Conservation (phyloP, 1,140 invertebrate genomes). For the Bradynema listronoti region DNA sequence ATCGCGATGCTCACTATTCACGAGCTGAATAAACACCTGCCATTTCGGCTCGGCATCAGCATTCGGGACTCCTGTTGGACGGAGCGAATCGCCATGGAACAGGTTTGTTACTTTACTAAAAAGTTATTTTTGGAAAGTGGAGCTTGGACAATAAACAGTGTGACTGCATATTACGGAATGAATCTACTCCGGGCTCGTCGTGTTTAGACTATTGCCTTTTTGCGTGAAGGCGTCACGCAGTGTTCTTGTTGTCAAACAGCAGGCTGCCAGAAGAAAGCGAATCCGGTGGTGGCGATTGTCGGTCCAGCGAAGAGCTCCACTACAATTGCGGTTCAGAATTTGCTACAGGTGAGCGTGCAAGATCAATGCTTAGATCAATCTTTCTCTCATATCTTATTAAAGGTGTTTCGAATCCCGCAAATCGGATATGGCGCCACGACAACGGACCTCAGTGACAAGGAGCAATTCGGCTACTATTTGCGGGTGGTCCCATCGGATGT, state of each 20-base stretch:
- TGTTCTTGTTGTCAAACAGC: conserved; percentile 57
- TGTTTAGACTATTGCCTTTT: conserved; percentile 51
- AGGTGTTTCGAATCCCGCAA: conserved; percentile 57
- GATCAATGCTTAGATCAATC: too few species aligned
- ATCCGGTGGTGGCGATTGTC: conserved; percentile 49
- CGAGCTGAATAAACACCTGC: conserved; percentile 63
- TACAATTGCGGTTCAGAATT: conserved; percentile 68
- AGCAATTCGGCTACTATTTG: conserved; percentile 71
- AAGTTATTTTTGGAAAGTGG: conserved; percentile 18
- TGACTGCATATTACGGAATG: too few species aligned
- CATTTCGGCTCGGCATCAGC: conserved; percentile 69
- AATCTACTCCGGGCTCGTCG: too few species aligned
- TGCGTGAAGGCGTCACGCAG: conserved; percentile 49
- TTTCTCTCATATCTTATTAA: too few species aligned
- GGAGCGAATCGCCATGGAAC: conserved; percentile 70
- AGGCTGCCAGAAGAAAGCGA: conserved; percentile 52
- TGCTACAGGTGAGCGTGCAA: conserved; percentile 68
- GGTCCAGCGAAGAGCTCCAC: conserved; percentile 55
- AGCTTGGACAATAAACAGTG: too few species aligned
- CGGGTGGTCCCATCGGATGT: conserved; percentile 75
- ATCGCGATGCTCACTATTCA: conserved; percentile 65
- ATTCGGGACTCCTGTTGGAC: conserved; percentile 77
- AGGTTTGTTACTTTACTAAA: conserved; percentile 54
- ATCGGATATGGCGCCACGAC: conserved; percentile 76
- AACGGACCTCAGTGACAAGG: conserved; percentile 71